Conservation (phyloP, 2,888 invertebrate genomes). For the Alsophila aescularia region DNA sequence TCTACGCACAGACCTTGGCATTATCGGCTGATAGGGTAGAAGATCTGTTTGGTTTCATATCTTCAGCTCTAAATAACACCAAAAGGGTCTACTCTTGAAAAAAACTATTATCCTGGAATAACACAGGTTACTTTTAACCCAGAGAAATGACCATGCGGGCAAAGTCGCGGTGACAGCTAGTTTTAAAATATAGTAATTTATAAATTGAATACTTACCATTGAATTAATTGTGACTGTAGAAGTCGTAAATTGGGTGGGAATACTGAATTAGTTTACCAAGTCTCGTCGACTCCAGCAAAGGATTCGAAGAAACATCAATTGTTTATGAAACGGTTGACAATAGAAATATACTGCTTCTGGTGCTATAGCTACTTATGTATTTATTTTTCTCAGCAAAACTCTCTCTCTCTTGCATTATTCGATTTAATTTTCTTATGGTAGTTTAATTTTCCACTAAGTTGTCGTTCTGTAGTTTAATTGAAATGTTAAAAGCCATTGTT, state of each 20-base stretch:
- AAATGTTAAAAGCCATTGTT: not conserved
- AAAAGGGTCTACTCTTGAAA: too few species aligned
- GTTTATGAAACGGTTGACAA: not conserved
- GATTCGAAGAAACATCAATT: not conserved
- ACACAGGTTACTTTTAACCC: too few species aligned
- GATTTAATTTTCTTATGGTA: not conserved
- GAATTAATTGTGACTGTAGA: not conserved
- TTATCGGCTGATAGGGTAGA: too few species aligned
- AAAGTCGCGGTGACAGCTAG: too few species aligned
- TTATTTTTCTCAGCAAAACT: not conserved
- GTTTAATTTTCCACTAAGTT: constrained; percentile 1
- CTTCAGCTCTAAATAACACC: too few species aligned
- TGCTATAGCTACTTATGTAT: not conserved
- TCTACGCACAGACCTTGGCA: too few species aligned
- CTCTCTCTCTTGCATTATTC: not conserved
- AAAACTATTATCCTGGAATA: too few species aligned
- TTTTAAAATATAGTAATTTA: too few species aligned
- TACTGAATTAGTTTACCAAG: not conserved
- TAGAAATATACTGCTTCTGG: not conserved
- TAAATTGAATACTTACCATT: too few species aligned
- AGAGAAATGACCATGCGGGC: too few species aligned
- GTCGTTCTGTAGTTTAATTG: constrained; percentile 1
- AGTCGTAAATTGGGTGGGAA: not conserved
- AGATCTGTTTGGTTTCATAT: too few species aligned
- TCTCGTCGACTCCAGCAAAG: not conserved